Percentiles rank a stretch among this genome's conserved stretches.
Evolutionary conservation across 2,888 invertebrate genomes (phyloP).

Genomic region (Spodoptera littoralis): DNA sequence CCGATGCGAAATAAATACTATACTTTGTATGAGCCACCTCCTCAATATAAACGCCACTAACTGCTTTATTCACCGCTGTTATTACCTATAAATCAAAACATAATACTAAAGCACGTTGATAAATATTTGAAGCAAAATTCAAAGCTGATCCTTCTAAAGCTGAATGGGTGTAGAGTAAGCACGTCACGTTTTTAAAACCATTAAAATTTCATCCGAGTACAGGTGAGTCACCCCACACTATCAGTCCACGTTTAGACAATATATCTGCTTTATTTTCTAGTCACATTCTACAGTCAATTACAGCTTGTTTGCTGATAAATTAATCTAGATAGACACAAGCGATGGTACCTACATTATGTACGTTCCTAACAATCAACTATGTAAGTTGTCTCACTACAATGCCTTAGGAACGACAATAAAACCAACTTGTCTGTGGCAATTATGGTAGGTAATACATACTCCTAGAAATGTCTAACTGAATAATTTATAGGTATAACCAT

Average conservation of each 20-base stretch:
- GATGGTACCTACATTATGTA: not conserved
- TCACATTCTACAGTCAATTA: slow-evolving; percentile 3
- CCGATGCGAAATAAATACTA: no score
- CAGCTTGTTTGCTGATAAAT: slow-evolving; percentile 4
- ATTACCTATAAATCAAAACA: no score
- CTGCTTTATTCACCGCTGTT: no score
- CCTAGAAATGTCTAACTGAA: no score
- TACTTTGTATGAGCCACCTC: no score
- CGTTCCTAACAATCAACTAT: slow-evolving; percentile 11
- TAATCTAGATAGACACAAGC: not conserved
- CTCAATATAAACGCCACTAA: no score
- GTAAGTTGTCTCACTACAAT: not conserved
- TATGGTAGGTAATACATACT: no score
- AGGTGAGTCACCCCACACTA: slow-evolving; percentile 3
- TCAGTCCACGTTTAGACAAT: slow-evolving; percentile 2
- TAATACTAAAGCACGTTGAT: no score
- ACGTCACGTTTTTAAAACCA: slow-evolving; percentile 22
- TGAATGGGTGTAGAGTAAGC: slow-evolving; percentile 1
- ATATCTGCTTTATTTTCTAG: slow-evolving; percentile 11
- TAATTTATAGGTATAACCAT: no score
- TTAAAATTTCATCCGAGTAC: slow-evolving; percentile 26
- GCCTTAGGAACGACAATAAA: not conserved
- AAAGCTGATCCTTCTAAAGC: not conserved
- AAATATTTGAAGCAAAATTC: no score
- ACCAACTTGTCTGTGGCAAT: not conserved